Conservation (phyloP, 2,113 vertebrate species). For the Rhinolophus sinicus region DNA sequence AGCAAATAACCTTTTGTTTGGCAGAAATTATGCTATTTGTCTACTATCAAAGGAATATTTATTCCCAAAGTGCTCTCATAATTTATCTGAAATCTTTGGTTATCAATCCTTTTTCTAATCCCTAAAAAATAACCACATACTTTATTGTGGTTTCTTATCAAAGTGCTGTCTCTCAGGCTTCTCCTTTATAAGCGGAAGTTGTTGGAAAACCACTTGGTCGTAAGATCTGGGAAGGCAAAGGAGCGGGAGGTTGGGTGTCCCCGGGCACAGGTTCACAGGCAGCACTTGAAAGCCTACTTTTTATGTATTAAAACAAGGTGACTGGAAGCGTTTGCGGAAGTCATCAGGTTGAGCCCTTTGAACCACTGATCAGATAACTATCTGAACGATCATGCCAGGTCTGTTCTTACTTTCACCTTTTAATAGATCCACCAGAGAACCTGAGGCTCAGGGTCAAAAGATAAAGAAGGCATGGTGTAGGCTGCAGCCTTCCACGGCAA, state of each 20-base stretch:
- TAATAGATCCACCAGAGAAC: neutral
- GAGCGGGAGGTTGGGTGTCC: neutral
- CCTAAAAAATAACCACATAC: neutral
- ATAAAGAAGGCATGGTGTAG: neutral
- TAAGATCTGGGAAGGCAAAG: neutral
- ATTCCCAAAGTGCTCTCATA: neutral
- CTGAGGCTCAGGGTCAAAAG: neutral
- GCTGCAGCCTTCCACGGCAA: neutral
- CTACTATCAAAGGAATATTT: neutral
- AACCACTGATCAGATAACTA: neutral
- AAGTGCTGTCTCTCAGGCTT: neutral
- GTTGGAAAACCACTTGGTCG: neutral
- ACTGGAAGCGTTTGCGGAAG: neutral
- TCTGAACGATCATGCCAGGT: neutral
- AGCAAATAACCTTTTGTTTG: neutral
- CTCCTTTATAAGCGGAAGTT: neutral
- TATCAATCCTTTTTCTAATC: neutral
- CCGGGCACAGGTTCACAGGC: neutral
- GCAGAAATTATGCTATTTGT: neutral
- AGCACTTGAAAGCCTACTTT: neutral
- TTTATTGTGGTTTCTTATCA: slow-evolving; percentile 18
- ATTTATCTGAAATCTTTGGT: neutral
- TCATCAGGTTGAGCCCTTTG: neutral
- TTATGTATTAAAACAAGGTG: neutral
- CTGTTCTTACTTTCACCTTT: neutral